A percentile compares a stretch with the other conserved stretches of the same genome.
Conservation (phyloP, 2,113 vertebrate species). For the Corapipo altera region DNA sequence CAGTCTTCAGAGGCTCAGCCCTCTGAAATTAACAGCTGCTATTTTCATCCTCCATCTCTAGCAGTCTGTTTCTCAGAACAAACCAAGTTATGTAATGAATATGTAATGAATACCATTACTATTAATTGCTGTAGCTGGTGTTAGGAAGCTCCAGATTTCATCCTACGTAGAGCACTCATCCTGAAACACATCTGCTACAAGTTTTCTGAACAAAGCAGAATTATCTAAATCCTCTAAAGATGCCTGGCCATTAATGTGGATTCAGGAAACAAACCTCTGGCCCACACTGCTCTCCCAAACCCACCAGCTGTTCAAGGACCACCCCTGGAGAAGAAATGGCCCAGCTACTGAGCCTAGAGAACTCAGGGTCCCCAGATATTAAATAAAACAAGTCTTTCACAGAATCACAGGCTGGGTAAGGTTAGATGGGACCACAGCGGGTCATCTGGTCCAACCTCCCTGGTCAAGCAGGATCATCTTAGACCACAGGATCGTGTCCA, state of each 20-base stretch:
- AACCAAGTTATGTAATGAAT: conserved; percentile 61
- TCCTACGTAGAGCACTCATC: conserved; percentile 40
- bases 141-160: conserved; percentile 49
- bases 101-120: conserved; percentile 66
- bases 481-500: neutral
- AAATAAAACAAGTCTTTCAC: neutral
- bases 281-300: neutral
- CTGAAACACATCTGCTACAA: conserved; percentile 40
- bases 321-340: neutral
- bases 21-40: conserved; percentile 65
- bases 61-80: conserved; percentile 60
- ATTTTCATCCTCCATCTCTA: conserved; percentile 57
- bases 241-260: neutral
- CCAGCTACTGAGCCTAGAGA: neutral
- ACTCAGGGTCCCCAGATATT: neutral
- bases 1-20: conserved; percentile 43
- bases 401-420: neutral
- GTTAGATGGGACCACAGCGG: neutral
- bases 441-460: neutral
- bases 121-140: conserved; percentile 63
- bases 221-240: neutral
- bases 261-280: neutral
- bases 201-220: conserved; percentile 6
- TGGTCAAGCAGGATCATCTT: neutral
- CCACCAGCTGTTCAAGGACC: neutral